Percentiles rank a stretch among this genome's conserved stretches.
phyloP scores from a whole-genome alignment of 2,888 invertebrate species.

The Limnephilus marmoratus region DNA sequence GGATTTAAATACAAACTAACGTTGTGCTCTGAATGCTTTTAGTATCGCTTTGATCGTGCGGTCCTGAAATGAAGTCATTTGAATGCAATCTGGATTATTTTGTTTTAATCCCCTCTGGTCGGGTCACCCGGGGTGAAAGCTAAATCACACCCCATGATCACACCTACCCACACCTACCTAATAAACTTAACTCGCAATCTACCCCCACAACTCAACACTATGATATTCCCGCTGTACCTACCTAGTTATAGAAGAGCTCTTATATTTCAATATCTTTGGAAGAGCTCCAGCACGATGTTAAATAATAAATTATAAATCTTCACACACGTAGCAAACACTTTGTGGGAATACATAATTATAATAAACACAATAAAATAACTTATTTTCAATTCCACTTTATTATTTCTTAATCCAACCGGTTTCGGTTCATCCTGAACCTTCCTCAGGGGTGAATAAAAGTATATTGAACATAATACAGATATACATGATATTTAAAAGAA shows the following conservation, averaged over 20 bases:
- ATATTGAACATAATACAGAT: no score
- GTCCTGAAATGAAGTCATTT: neutral
- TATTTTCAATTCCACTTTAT: no score
- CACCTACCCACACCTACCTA: neutral
- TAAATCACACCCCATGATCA: neutral
- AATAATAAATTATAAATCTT: neutral
- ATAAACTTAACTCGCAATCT: neutral
- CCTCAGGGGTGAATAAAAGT: no score
- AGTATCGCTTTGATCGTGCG: conserved; percentile 2
- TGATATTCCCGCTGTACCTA: neutral
- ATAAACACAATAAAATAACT: no score
- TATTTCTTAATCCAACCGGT: no score
- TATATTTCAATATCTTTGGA: no score
- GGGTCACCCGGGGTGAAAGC: conserved; percentile 2
- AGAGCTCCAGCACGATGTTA: neutral
- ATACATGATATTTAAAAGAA: no score
- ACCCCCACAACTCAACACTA: neutral
- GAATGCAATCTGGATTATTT: conserved; percentile 2
- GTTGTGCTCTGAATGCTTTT: neutral
- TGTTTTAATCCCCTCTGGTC: neutral
- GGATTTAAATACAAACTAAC: neutral
- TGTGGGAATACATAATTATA: no score
- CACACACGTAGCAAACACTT: no score
- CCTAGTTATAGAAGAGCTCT: neutral
- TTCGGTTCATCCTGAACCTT: no score